phyloP scores from a whole-genome alignment of 2,113 vertebrate genomes.

The Pao palembangensis region DNA sequence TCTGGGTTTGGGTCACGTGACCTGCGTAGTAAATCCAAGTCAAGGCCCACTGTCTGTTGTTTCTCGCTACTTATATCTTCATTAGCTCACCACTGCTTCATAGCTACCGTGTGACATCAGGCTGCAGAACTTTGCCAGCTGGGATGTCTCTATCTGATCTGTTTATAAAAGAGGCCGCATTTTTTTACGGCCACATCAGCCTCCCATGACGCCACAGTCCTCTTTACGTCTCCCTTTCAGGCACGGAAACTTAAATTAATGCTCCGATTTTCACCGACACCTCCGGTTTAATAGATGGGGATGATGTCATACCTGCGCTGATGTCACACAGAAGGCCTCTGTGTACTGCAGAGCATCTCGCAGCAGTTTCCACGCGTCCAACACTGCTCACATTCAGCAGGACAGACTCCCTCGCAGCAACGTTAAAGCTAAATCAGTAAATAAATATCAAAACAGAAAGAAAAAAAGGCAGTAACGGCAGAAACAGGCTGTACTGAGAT shows the following conservation, averaged over 20 bases:
- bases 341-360: conserved; percentile 22
- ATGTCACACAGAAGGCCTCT: conserved; percentile 42
- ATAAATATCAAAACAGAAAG: conserved; percentile 20
- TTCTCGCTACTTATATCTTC: conserved; percentile 22
- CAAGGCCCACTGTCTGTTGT: conserved; percentile 18
- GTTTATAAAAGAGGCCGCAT: conserved; percentile 27
- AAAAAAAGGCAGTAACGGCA: conserved; percentile 9
- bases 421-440: conserved; percentile 15
- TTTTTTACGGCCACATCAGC: conserved; percentile 16
- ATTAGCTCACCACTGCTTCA: conserved; percentile 30
- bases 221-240: conserved; percentile 16
- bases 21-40: conserved; percentile 22
- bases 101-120: conserved; percentile 49
- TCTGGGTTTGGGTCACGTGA: conserved; percentile 11
- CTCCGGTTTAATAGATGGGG: conserved; percentile 1
- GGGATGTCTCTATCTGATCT: conserved; percentile 26
- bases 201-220: conserved; percentile 25
- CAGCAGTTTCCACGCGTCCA: conserved; percentile 27
- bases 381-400: conserved; percentile 33
- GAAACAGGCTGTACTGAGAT: conserved; percentile 2
- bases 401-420: conserved; percentile 17
- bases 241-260: conserved; percentile 25
- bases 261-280: conserved; percentile 27
- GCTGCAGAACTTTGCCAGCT: conserved; percentile 27
- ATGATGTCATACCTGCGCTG: conserved; percentile 42